Evolutionary conservation across 2,888 invertebrate genomes (phyloP), one percentile per base, ranked within the genome.

Genomic region (Eumerus sabulonum): DNA sequence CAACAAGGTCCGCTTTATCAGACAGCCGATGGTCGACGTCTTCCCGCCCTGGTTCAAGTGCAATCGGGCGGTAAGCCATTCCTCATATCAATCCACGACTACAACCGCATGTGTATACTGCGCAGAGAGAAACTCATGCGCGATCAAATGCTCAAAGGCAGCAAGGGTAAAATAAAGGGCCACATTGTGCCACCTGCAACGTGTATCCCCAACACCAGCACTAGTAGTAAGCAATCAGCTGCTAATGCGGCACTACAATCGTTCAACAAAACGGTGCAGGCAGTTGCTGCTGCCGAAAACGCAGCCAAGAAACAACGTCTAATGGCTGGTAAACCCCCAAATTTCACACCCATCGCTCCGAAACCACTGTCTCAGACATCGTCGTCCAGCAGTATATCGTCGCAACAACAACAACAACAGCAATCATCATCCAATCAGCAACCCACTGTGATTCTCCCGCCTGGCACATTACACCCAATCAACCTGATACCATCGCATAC

Each of bases 41-140:
- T 92, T 82, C 92, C 92, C 2, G 92, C 92, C 67, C 89, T 93
- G 17, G 93, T 94, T n/a, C 93, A 94, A 84, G 93, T 94, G 0
- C 92, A 93, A 85, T 93, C 94, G 0, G 93, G 94, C 0, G 94
- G 94, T n/a, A 93, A 93, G 84, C 93, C 94, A 0, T 94, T 93
- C 87, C 94, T 94, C 86, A 93, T 95, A 83, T 94, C 94, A 1
- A 91, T 95, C 38, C 92, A 93, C 56, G 95, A 95, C 85, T 94
- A 94, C 88, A 94, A 94, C 87, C 93, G 94, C 82, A 94, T 94
- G 94, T 94, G 93, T 86, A 91, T 93, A 66, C 91, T 94, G 86
- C 90, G 93, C 5, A 90, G 93, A 0, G 93, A 93, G 85, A 92
- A 93, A 79, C 88, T 93, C 1, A 90, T 92, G 84, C 91, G 92